Base-by-base conservation (phyloP, 2,797 vertebrate species). In the Staurois parvus region DNA sequence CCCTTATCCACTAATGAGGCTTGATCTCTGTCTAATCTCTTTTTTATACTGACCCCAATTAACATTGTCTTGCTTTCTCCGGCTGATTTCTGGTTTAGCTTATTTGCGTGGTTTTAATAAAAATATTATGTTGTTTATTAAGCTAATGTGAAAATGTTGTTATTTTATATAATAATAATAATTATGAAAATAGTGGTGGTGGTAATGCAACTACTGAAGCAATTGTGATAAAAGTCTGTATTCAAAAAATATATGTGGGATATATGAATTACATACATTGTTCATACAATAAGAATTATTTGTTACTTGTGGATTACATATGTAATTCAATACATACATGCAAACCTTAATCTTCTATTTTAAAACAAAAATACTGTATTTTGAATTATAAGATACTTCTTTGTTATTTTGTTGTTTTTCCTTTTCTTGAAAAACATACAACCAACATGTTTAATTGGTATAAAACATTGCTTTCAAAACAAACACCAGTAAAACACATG, bases 21-120 rank as follows among this genome's bases (percentile, higher is more conserved):
- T 83, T 87, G 85, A 87, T 87, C 85, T 87, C 80, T 83, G 85
- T 83, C 85, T 87, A 87, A 87, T 87, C 85, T 87, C 56, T 72
- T 79, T 72, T 83, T 79, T 83, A 72, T 79, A 59, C 80, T 83
- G 72, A 87, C 85, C 85, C 81, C 85, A 87, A 87, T 87, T 87
- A 87, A 78, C 85, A 83, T 83, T 68, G 80, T 72, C 69, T 72
- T 77, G 37, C 74, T 78, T 86, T 67, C 48, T 40, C 34, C 42
- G 75, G 72, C 8, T 83, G 52, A 56, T 83, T 30, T 52, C 48
- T 83, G 30, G 26, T 29, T 76, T 75, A 28, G 21, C 45, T 64
- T 77, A 83, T 76, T 48, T 81, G 34, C 42, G 64, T 77, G 62
- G 77, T 82, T 86, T 72, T 30, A 45, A 82, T 59, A 24, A 40